Evolutionary conservation across 2,113 vertebrate species (phyloP), one percentile per base, ranked within the genome.

Genomic region (Podarcis muralis): DNA sequence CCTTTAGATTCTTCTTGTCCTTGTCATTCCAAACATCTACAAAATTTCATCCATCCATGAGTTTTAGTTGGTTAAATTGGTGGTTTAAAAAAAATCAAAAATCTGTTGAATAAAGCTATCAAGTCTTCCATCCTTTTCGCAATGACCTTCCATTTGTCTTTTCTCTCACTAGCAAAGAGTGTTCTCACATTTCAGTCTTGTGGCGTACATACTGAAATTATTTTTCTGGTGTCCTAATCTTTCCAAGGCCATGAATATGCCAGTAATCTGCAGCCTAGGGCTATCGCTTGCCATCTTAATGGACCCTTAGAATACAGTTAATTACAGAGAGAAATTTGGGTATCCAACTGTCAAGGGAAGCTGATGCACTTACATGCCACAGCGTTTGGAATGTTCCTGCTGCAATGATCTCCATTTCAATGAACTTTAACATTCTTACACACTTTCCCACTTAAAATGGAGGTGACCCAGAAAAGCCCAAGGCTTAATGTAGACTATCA

Each of bases 321-420:
- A 95, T 96, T 96, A 95, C 79, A 94, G 93, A 40, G 93, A 92
- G 76, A 93, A 92, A 90, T 93, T 84, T 94, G 72, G 87, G 81
- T 91, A 93, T 90, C 88, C 86, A 87, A 75, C 92, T 95, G 78
- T 90, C 84, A 92, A 90, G 13, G 8, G 35, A 68, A 23, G 40
- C 59, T 88, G 62, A 78, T 81, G 72, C 20, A 84, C 82, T 87
- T 62, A 62, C 59, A 88, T 48, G 92, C 74, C 88, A 89, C 75
- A 74, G 87, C 81, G 53, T 84, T 72, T 92, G 86, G 87, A 91
- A 80, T 71, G 65, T 85, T 92, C 75, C 84, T 78, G 90, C 2
- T 0, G 68, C 92, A 86, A 90, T 91, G 81, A 88, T 91, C 62
- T 89, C 84, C 91, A 85, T 74, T 90, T 80, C 62, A n/a, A 80